Percentiles rank a stretch among this genome's conserved stretches.
Evolutionary conservation across 2,797 vertebrate genomes (phyloP).

Genomic region (Tolypeutes matacus): DNA sequence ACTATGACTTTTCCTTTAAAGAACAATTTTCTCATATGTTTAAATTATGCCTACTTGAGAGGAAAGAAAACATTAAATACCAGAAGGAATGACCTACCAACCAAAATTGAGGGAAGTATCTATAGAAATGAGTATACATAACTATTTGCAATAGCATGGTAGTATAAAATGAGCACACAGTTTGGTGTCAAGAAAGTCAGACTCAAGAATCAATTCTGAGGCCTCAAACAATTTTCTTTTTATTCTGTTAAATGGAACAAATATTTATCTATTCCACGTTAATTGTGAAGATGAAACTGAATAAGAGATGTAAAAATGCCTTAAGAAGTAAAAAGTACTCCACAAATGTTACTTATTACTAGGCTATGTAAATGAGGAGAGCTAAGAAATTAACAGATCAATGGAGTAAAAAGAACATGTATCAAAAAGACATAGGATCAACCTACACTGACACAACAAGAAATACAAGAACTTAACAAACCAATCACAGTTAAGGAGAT

Average conservation of each 20-base stretch:
- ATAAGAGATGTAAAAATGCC: background rate
- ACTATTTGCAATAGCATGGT: background rate
- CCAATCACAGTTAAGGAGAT: too few species aligned
- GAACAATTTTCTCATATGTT: background rate
- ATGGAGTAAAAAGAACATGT: background rate
- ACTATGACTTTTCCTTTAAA: constrained; percentile 42
- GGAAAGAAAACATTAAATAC: background rate
- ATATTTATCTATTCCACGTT: constrained; percentile 11
- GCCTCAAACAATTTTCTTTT: background rate
- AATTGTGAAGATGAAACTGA: background rate
- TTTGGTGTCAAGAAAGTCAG: constrained; percentile 8
- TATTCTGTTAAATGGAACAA: background rate
- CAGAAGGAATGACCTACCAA: constrained; percentile 17
- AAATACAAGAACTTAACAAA: too few species aligned
- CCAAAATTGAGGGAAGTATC: constrained; percentile 20
- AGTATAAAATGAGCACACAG: background rate
- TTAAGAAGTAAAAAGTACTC: constrained; percentile 33
- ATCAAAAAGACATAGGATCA: background rate
- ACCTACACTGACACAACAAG: too few species aligned
- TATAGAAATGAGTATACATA: background rate
- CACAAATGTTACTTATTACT: constrained; percentile 5
- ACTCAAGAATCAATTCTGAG: background rate
- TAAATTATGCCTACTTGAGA: background rate
- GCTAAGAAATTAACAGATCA: background rate
- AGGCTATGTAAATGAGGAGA: background rate